phyloP scores from a whole-genome alignment of 2,888 invertebrate genomes.

The Sarcophaga variegata region DNA sequence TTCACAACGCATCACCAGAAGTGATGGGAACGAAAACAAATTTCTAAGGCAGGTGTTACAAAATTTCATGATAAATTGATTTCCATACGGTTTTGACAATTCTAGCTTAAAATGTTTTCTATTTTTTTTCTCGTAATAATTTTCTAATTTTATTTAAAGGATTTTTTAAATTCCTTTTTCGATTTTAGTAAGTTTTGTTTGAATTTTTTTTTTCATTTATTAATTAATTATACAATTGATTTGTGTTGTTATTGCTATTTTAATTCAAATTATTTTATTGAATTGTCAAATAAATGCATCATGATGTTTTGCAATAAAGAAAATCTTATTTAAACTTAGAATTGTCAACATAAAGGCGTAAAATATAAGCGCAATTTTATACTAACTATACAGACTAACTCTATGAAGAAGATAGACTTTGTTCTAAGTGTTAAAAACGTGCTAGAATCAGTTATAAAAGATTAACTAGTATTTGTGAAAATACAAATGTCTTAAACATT shows the following conservation, averaged over 20 bases:
- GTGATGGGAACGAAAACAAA: conserved; percentile 45
- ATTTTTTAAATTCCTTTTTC: too few species aligned
- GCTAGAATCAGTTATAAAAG: conserved; percentile 18
- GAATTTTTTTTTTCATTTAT: background rate
- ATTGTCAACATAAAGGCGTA: conserved; percentile 24
- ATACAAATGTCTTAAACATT: conserved; percentile 4
- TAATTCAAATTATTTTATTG: background rate
- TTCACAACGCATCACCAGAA: conserved; percentile 28
- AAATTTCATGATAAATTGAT: background rate
- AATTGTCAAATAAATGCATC: too few species aligned
- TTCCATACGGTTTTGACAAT: background rate
- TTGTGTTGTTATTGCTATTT: conserved; percentile 10
- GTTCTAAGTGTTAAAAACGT: conserved; percentile 12
- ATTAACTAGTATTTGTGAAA: conserved; percentile 25
- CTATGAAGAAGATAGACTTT: conserved; percentile 21
- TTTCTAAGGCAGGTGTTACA: background rate
- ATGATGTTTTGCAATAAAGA: too few species aligned
- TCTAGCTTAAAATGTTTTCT: background rate
- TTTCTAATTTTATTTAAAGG: background rate
- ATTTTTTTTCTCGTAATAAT: background rate
- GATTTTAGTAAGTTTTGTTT: too few species aligned
- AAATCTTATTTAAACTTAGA: background rate
- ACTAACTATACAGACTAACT: conserved; percentile 34
- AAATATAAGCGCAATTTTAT: conserved; percentile 35
- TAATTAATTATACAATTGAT: conserved; percentile 18